Conservation (phyloP, 2,797 vertebrate species). For the Protonibea diacanthus region DNA sequence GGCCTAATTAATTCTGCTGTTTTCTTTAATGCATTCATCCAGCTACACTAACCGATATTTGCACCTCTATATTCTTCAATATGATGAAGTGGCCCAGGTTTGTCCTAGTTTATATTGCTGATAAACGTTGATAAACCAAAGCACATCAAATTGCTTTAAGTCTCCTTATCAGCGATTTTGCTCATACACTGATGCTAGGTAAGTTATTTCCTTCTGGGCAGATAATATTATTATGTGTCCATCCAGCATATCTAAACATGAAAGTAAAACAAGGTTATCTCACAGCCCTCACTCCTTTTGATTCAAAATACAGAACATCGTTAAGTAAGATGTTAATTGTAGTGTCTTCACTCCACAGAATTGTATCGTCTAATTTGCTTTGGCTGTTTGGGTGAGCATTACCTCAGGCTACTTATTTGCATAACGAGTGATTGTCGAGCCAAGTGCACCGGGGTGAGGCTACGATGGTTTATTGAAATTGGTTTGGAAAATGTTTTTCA, state of each 20-base stretch:
- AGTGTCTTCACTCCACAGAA: constrained; percentile 68
- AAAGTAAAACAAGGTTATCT: constrained; percentile 75
- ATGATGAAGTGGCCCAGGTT: constrained; percentile 37
- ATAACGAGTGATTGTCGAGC: constrained; percentile 78
- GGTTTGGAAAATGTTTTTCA: constrained; percentile 27
- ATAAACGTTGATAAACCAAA: constrained; percentile 53
- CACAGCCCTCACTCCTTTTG: constrained; percentile 67
- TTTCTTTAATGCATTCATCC: constrained; percentile 31
- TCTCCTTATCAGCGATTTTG: constrained; percentile 61
- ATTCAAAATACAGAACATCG: constrained; percentile 68
- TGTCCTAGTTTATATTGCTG: constrained; percentile 63
- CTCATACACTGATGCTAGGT: constrained; percentile 52
- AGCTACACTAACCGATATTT: constrained; percentile 24
- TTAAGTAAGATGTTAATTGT: constrained; percentile 81
- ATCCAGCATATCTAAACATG: constrained; percentile 68
- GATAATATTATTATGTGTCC: constrained; percentile 47
- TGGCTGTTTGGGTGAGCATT: constrained; percentile 80
- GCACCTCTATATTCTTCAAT: constrained; percentile 18
- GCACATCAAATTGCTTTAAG: constrained; percentile 65
- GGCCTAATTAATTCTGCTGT: constrained; percentile 44
- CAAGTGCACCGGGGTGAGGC: constrained; percentile 59
- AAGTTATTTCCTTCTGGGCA: constrained; percentile 54
- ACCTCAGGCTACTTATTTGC: constrained; percentile 84
- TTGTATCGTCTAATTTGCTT: constrained; percentile 79
- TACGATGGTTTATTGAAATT: constrained; percentile 39